Conservation (phyloP, 2,797 vertebrate genomes). For the Lycodopsis pacificus region DNA sequence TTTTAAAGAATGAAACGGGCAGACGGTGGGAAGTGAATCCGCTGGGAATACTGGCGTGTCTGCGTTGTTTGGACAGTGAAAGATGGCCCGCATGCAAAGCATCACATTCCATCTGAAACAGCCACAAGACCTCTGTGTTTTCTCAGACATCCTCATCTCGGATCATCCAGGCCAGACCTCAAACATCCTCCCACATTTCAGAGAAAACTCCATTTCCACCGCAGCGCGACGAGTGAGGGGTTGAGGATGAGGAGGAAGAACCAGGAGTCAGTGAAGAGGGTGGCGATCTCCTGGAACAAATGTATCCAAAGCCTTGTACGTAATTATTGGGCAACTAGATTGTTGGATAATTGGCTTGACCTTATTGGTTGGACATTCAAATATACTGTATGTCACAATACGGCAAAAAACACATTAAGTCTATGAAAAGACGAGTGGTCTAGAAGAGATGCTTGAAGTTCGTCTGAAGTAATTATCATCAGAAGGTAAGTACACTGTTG, state of each 20-base stretch:
- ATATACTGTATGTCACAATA: neutral
- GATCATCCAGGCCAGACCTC: slow-evolving; percentile 64
- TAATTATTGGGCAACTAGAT: neutral
- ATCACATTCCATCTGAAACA: slow-evolving; percentile 52
- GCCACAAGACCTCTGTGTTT: slow-evolving; percentile 37
- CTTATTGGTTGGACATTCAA: neutral
- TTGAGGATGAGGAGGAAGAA: slow-evolving; percentile 22
- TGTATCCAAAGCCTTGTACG: neutral
- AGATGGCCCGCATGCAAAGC: slow-evolving; percentile 55
- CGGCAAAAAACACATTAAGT: neutral
- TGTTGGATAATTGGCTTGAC: neutral
- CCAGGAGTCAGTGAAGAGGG: neutral
- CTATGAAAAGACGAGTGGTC: neutral
- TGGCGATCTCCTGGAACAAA: neutral
- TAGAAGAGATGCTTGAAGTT: neutral
- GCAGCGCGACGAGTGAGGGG: neutral
- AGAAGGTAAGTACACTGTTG: neutral
- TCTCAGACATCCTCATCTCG: slow-evolving; percentile 56
- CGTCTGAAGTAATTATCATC: neutral
- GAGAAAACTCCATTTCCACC: slow-evolving; percentile 23
- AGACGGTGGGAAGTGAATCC: slow-evolving; percentile 22
- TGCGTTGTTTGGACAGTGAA: slow-evolving; percentile 49
- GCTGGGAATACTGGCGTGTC: slow-evolving; percentile 35
- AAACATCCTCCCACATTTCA: slow-evolving; percentile 42
- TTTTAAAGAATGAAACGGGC: slow-evolving; percentile 29